These are phyloP conservation scores for Phocides pigmalion DNA, from an alignment of 1,140 invertebrate species.

Conservation along the genomic window DNA sequence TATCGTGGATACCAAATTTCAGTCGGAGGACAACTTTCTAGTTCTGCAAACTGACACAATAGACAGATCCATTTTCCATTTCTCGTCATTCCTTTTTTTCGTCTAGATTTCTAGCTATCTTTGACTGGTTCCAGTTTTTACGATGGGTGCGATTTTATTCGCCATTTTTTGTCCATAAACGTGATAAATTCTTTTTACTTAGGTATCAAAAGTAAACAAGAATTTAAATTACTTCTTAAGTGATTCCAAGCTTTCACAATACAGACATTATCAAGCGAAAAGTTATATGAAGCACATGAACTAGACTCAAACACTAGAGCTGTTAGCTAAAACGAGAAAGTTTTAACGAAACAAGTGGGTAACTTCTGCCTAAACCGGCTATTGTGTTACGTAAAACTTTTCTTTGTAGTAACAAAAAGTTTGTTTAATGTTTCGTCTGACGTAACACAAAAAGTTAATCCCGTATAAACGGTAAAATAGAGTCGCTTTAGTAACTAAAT, in stretches of 20 bases:
- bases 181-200: neutral
- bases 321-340: slow-evolving; percentile 35
- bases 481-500: slow-evolving; percentile 11
- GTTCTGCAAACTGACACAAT: slow-evolving; percentile 29
- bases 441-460: slow-evolving; percentile 22
- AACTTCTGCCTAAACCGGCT: slow-evolving; percentile 32
- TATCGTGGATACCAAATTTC: slow-evolving; percentile 55
- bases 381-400: slow-evolving; percentile 34
- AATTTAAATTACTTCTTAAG: slow-evolving; percentile 5
- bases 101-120: slow-evolving; percentile 6
- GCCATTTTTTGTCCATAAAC: slow-evolving; percentile 2
- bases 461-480: slow-evolving; percentile 22
- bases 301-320: slow-evolving; percentile 28
- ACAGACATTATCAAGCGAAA: neutral
- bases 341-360: slow-evolving; percentile 26
- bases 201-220: neutral
- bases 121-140: slow-evolving; percentile 6
- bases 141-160: neutral
- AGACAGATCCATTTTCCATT: slow-evolving; percentile 37
- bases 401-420: slow-evolving; percentile 28
- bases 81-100: slow-evolving; percentile 15
- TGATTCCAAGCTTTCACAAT: slow-evolving; percentile 1
- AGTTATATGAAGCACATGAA: slow-evolving; percentile 26
- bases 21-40: slow-evolving; percentile 50
- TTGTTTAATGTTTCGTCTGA: slow-evolving; percentile 27